Evolutionary conservation across 2,113 vertebrate genomes (phyloP).

Genomic region (Cyprinodon variegatus): DNA sequence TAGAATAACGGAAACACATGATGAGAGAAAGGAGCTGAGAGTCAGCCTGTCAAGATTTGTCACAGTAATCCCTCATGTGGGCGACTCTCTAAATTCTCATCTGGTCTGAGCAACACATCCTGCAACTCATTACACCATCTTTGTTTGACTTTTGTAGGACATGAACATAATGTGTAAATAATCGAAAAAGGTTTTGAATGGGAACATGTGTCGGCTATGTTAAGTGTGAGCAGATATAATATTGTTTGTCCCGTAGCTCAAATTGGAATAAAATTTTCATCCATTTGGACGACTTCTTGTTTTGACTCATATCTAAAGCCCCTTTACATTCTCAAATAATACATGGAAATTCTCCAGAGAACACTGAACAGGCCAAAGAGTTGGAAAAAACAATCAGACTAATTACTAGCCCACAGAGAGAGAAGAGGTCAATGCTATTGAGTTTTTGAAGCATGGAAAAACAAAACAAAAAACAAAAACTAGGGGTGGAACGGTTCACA

Average conservation of each 20-base stretch:
- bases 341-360: slow-evolving; percentile 43
- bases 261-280: slow-evolving; percentile 36
- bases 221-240: slow-evolving; percentile 10
- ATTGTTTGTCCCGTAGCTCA: slow-evolving; percentile 4
- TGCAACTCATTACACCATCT: slow-evolving; percentile 32
- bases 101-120: slow-evolving; percentile 29
- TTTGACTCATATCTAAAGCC: slow-evolving; percentile 33
- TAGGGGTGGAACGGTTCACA: too few species aligned
- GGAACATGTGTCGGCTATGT: slow-evolving; percentile 12
- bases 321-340: slow-evolving; percentile 24
- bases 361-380: slow-evolving; percentile 38
- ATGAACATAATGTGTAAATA: slow-evolving; percentile 47
- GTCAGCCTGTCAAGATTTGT: slow-evolving; percentile 50
- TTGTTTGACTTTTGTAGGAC: slow-evolving; percentile 26
- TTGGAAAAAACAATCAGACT: slow-evolving; percentile 39
- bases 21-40: slow-evolving; percentile 26
- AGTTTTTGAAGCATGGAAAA: slow-evolving; percentile 36
- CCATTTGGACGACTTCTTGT: neutral
- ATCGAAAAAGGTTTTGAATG: slow-evolving; percentile 21
- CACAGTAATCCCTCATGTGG: slow-evolving; percentile 59
- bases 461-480: slow-evolving; percentile 20
- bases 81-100: slow-evolving; percentile 49
- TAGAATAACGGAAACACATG: slow-evolving; percentile 39
- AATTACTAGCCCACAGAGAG: slow-evolving; percentile 55
- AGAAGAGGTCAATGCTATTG: slow-evolving; percentile 52